These are phyloP conservation scores for Phyllotis vaccarum DNA, from an alignment of 2,797 vertebrate genomes.

Conservation along the genomic window DNA sequence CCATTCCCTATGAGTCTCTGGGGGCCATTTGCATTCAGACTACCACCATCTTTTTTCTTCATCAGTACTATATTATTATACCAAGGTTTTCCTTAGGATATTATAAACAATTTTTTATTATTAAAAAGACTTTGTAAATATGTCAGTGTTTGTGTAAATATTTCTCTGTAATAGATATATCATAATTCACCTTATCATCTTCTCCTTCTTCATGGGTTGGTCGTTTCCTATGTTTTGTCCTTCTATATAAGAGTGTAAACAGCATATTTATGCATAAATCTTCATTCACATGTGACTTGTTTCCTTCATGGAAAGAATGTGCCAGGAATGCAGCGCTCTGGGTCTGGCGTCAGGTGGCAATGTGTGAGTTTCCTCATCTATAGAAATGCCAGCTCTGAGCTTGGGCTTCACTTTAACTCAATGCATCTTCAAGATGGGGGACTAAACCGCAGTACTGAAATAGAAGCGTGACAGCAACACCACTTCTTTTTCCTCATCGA, in stretches of 20 bases:
- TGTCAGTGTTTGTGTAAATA: background rate
- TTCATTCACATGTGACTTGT: background rate
- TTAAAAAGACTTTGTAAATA: background rate
- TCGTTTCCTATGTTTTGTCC: too few species aligned
- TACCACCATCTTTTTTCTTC: background rate
- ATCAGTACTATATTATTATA: background rate
- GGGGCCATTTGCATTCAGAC: background rate
- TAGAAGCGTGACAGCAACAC: background rate
- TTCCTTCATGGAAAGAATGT: background rate
- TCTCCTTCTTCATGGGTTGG: background rate
- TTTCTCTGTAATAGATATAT: background rate
- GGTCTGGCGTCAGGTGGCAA: background rate
- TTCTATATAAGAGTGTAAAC: background rate
- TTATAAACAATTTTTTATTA: background rate
- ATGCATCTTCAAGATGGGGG: background rate
- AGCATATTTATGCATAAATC: background rate
- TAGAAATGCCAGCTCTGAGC: background rate
- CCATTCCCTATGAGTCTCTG: background rate
- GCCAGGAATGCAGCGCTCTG: background rate
- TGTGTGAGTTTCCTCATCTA: background rate
- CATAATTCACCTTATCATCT: background rate
- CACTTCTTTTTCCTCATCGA: background rate
- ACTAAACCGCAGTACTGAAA: background rate
- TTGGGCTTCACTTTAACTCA: background rate
- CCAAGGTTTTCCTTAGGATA: background rate